Percentiles rank a stretch among this genome's conserved stretches.
phyloP scores from a whole-genome alignment of 1,140 invertebrate species.

The Drosophila repletoides region DNA sequence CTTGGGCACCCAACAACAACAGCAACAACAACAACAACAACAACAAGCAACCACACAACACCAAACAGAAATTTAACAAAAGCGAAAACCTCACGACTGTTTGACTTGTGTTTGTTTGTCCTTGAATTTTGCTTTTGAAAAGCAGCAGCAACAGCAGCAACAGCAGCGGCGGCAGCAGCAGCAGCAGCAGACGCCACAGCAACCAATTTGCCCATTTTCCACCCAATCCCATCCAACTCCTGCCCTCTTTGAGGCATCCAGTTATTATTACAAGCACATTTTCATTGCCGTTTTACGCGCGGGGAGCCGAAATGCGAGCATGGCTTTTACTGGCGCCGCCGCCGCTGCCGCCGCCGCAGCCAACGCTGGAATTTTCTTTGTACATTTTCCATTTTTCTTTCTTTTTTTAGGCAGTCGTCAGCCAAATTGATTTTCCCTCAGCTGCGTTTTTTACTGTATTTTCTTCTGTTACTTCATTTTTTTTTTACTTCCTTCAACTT shows the following conservation, averaged over 20 bases:
- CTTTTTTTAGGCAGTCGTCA: constrained; percentile 28
- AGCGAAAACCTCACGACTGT: constrained; percentile 50
- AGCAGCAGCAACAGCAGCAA: constrained; percentile 28
- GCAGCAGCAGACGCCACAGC: constrained; percentile 32
- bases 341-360: constrained; percentile 23
- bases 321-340: constrained; percentile 30
- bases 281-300: constrained; percentile 58
- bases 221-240: not conserved
- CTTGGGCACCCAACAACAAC: not conserved
- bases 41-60: constrained; percentile 22
- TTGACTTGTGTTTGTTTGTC: constrained; percentile 76
- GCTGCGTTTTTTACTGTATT: constrained; percentile 26
- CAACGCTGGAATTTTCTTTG: constrained; percentile 54
- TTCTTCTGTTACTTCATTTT: constrained; percentile 1
- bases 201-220: not conserved
- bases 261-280: constrained; percentile 79
- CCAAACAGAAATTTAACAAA: constrained; percentile 27
- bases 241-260: constrained; percentile 9
- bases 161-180: constrained; percentile 14
- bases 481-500: not conserved
- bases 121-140: constrained; percentile 66
- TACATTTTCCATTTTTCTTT: too few relatives aligned
- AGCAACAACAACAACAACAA: constrained; percentile 27
- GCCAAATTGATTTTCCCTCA: constrained; percentile 70
- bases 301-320: constrained; percentile 27